Base-by-base conservation (phyloP, 2,797 vertebrate genomes). In the Melanotaenia boesemani region DNA sequence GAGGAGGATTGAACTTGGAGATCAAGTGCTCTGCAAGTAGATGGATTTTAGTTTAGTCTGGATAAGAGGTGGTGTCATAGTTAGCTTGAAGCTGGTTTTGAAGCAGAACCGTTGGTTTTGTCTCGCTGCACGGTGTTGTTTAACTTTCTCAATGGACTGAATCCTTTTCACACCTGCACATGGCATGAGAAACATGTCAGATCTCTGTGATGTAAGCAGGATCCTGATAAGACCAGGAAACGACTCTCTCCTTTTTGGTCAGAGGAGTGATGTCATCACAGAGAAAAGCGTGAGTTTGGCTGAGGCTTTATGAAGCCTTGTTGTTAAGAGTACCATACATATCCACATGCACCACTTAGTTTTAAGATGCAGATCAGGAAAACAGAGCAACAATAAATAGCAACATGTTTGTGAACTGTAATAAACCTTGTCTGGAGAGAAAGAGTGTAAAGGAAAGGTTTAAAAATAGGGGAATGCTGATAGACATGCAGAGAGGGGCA, bases 261-360 rank as follows among this genome's bases (percentile, higher is more conserved):
- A 20, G 69, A 87, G 80, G 60, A 87, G 89, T 93, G 93, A 94
- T 88, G 91, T 94, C 94, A 94, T 93, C 72, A 61, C 59, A 80
- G 74, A 69, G 79, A 74, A 58, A 56, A 72, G 72, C 6, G 66
- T 46, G 82, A 83, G 85, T 82, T 89, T 84, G 86, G 87, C 80
- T 76, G 79, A 79, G 62, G 87, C 77, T 85, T 90, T 63, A 86
- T 76, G 83, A 81, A 77, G 86, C 86, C 79, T 89, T 69, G 78
- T 82, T 37, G 80, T 78, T 75, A 70, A 67, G 70, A 75, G 61
- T 64, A 34, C 52, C 66, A 85, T 81, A 81, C 63, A 55, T 74
- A 72, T 86, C 61, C 78, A 85, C 85, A 87, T 80, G 76, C 76
- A 80, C 56, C 61, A 58, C 63, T 85, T 73, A 39, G 59, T 70